Evolutionary conservation across 1,140 invertebrate genomes (phyloP).

Genomic region (Chironomus striatipennis): DNA sequence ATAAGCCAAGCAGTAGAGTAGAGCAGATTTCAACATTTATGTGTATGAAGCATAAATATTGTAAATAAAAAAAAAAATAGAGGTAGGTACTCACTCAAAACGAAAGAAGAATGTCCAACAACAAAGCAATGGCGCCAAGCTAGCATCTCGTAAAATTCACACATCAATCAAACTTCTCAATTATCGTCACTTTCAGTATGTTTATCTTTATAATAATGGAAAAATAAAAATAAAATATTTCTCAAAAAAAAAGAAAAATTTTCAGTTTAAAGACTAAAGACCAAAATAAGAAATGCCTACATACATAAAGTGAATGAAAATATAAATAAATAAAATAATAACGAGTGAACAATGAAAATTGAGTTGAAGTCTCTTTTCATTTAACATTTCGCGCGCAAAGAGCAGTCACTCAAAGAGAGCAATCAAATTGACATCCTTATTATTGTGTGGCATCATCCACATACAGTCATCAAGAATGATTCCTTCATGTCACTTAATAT

Average conservation of each 20-base stretch:
- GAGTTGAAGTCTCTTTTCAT: neutral
- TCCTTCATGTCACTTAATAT: neutral
- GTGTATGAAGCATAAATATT: neutral
- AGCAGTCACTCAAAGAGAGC: slow-evolving; percentile 11
- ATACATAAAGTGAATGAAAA: too few species aligned
- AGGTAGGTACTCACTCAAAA: too few species aligned
- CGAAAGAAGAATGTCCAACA: neutral
- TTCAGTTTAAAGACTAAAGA: neutral
- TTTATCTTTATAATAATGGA: neutral
- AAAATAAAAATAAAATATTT: too few species aligned
- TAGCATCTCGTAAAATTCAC: slow-evolving; percentile 12
- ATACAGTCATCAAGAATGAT: neutral
- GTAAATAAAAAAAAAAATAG: too few species aligned
- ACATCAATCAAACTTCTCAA: slow-evolving; percentile 13
- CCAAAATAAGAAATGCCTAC: too few species aligned
- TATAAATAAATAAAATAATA: neutral
- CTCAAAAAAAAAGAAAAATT: neutral
- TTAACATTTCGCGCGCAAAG: neutral
- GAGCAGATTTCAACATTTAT: neutral
- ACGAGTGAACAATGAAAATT: neutral
- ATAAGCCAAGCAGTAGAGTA: neutral
- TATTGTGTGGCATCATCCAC: neutral
- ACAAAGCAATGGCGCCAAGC: slow-evolving; percentile 5
- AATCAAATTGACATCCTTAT: slow-evolving; percentile 9
- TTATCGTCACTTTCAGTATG: slow-evolving; percentile 8